Evolutionary conservation across 35 echinoderm and acorn worm species (phyloP), one percentile per base, ranked within the genome.

Genomic region (Stichopus chloronotus): DNA sequence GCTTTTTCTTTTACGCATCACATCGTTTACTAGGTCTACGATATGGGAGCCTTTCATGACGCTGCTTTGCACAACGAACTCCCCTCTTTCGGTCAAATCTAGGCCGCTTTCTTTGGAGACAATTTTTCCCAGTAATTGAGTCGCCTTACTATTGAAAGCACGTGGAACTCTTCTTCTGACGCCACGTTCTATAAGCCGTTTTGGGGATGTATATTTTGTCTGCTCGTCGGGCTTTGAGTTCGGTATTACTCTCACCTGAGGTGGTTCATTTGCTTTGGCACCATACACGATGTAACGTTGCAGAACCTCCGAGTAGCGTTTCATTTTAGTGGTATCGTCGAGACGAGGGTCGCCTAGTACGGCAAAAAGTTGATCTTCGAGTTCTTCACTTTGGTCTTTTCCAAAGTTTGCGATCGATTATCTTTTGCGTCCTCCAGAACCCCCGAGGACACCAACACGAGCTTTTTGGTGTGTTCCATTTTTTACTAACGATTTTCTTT

Each of bases 241-340:
- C 16, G 30, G 69, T 16, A 91, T 9, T 20, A 91, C 9, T 54
- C 43, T n/a, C 6, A 17, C 58, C 7, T 14, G 19, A 20, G 69
- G 69, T 74, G 17, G 13, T 74, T 14, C 22, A 7, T 14, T 43
- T 4, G 69, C 3, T 21, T 74, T 74, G 2, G 17, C 69, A 20
- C n/a, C 17, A n/a, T 74, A 74, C 7, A 7, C 22, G 17, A 74
- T 74, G 69, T 74, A 74, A 74, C 69, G 69, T 74, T 74, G 69
- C 22, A 74, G 22, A 20, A 74, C 7, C 19, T 74, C 11, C 7
- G 6, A 20, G 30, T 88, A 68, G 1, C 89, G 89, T 20, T 78
- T 91, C 89, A 91, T 91, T 78, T 91, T 91, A 53, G 65, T 78
- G 12, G 89, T 54, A 56, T 91, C 89, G 52, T 91, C 89, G 9